Conservation (phyloP, 2,888 invertebrate genomes). For the Electrophaes corylata region DNA sequence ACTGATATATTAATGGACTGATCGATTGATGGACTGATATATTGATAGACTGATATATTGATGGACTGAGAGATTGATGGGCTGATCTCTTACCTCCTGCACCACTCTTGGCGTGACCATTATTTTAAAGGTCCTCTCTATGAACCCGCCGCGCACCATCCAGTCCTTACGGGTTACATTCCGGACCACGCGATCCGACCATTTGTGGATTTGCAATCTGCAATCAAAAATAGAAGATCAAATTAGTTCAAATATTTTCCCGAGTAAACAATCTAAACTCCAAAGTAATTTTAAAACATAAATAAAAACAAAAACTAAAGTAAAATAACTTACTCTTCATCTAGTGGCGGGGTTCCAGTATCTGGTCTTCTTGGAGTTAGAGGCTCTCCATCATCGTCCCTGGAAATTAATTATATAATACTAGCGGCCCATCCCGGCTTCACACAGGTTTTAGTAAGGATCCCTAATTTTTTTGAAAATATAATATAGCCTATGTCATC, state of each 20-base stretch:
- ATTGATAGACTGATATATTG: too few relatives aligned
- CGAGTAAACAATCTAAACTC: too few relatives aligned
- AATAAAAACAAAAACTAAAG: too few relatives aligned
- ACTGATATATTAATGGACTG: too few relatives aligned
- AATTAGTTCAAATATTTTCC: not conserved
- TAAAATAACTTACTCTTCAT: slow-evolving; percentile 89
- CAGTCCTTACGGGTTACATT: slow-evolving; percentile 89
- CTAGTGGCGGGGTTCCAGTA: slow-evolving; percentile 94
- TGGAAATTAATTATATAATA: too few relatives aligned
- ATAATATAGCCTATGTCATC: too few relatives aligned
- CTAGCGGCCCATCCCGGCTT: too few relatives aligned
- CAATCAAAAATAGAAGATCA: slow-evolving; percentile 2
- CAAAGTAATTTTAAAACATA: too few relatives aligned
- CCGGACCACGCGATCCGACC: slow-evolving; percentile 95
- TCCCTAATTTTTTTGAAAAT: too few relatives aligned
- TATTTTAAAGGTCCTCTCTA: slow-evolving; percentile 91
- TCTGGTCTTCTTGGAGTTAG: slow-evolving; percentile 91
- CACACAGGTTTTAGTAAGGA: too few relatives aligned
- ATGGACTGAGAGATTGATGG: not conserved
- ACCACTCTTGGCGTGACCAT: slow-evolving; percentile 96
- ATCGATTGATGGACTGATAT: too few relatives aligned
- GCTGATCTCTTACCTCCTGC: slow-evolving; percentile 86
- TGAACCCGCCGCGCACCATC: slow-evolving; percentile 91
- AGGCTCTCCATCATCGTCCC: slow-evolving; percentile 95
- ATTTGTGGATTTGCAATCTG: slow-evolving; percentile 95